Evolutionary conservation across 64 coral and sea anemone genomes (phyloP).

Genomic region (Platygyra sinensis): DNA sequence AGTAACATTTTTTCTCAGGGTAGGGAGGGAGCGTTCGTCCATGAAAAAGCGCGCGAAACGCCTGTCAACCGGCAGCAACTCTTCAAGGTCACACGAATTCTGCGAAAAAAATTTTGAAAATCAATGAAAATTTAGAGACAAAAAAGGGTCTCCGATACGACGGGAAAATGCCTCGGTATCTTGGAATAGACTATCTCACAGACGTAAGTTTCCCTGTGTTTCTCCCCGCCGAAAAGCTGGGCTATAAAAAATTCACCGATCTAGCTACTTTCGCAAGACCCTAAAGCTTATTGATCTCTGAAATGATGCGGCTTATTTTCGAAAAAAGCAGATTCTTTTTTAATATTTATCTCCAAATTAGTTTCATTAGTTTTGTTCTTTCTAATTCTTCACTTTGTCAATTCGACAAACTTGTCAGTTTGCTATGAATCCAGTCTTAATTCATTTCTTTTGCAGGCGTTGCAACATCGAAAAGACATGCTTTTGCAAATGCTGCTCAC

Average conservation of each 20-base stretch:
- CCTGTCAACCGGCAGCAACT: no score
- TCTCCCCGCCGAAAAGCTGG: no score
- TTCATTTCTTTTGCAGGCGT: conserved; percentile 45
- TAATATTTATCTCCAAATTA: no score
- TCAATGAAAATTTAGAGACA: background rate
- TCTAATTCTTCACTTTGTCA: background rate
- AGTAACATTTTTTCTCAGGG: background rate
- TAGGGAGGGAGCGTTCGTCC: background rate
- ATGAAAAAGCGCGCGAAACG: background rate
- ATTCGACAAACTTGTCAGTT: background rate
- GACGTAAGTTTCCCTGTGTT: conserved; percentile 38
- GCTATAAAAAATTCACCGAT: no score
- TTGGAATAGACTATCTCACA: conserved; percentile 67
- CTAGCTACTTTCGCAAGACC: background rate
- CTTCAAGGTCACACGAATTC: no score
- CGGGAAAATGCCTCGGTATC: conserved; percentile 64
- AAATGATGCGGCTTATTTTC: background rate
- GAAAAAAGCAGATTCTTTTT: no score
- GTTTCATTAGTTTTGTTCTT: no score
- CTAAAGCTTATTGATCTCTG: background rate
- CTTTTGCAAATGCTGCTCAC: conserved; percentile 71
- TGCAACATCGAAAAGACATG: conserved; percentile 53
- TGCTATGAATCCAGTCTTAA: background rate
- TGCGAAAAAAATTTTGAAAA: background rate
- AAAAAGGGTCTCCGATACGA: conserved; percentile 28